phyloP scores from a whole-genome alignment of 2,797 vertebrate species.

The Intellagama lesueurii region DNA sequence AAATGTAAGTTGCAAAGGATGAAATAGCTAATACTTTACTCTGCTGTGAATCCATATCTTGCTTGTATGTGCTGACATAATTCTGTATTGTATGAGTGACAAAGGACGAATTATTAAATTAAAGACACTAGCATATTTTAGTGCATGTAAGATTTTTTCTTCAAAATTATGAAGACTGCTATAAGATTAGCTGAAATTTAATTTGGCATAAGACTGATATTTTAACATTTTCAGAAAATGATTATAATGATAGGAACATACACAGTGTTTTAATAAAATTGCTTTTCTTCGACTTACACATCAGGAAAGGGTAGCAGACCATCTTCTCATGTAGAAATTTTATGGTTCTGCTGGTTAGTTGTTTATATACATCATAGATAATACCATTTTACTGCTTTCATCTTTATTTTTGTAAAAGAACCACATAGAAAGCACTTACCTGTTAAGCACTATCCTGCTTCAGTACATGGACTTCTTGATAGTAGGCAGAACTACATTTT shows the following conservation, averaged over 20 bases:
- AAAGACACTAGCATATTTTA: neutral
- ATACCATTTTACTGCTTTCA: constrained; percentile 5
- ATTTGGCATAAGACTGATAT: neutral
- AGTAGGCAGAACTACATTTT: constrained; percentile 51
- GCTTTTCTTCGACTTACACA: neutral
- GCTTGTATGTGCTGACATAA: neutral
- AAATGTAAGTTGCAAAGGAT: neutral
- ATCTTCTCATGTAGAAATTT: neutral
- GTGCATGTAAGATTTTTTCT: neutral
- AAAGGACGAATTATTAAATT: neutral
- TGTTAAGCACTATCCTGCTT: constrained; percentile 38
- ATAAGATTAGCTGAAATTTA: constrained; percentile 9
- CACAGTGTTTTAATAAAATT: neutral
- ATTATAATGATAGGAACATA: constrained; percentile 10
- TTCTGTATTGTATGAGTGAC: constrained; percentile 20
- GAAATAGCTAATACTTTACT: constrained; percentile 33
- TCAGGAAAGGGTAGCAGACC: rapidly evolving
- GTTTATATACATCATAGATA: neutral
- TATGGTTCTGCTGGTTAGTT: neutral
- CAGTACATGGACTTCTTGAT: neutral
- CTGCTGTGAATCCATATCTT: no score
- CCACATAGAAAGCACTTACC: constrained; percentile 62
- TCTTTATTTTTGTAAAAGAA: neutral
- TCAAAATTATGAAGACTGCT: constrained; percentile 19
- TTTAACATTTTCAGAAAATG: neutral